Conservation (phyloP, 2,797 vertebrate genomes). For the Cheirogaleus major region DNA sequence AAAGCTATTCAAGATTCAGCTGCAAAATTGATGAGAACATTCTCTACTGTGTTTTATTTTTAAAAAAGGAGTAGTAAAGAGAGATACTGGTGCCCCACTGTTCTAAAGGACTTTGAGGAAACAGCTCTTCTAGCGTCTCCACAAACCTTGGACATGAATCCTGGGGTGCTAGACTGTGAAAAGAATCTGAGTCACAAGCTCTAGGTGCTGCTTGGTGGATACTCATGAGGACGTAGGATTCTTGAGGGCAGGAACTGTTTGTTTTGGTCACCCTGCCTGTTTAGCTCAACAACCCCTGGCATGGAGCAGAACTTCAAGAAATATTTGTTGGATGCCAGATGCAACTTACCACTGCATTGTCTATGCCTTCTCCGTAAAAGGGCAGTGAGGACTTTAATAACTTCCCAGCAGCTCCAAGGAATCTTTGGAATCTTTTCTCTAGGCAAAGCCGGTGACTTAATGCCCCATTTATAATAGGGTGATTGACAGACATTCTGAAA, state of each 20-base stretch:
- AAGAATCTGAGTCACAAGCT: too few species aligned
- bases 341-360: too few species aligned
- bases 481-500: neutral
- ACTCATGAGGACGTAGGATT: neutral
- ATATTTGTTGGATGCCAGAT: too few species aligned
- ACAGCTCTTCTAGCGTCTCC: neutral
- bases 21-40: neutral
- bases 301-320: neutral
- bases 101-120: neutral
- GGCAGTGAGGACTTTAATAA: neutral
- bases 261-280: neutral
- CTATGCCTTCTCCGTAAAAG: neutral
- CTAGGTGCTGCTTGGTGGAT: neutral
- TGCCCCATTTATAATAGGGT: neutral
- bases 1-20: neutral
- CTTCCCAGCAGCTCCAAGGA: neutral
- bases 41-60: neutral
- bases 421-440: neutral
- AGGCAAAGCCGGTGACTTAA: neutral
- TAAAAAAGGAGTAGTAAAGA: neutral
- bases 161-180: neutral
- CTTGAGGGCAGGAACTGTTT: neutral
- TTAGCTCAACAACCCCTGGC: neutral
- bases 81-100: neutral
- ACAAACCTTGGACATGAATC: neutral